phyloP scores from a whole-genome alignment of 2,113 vertebrate species.

The Trogon surrucura region DNA sequence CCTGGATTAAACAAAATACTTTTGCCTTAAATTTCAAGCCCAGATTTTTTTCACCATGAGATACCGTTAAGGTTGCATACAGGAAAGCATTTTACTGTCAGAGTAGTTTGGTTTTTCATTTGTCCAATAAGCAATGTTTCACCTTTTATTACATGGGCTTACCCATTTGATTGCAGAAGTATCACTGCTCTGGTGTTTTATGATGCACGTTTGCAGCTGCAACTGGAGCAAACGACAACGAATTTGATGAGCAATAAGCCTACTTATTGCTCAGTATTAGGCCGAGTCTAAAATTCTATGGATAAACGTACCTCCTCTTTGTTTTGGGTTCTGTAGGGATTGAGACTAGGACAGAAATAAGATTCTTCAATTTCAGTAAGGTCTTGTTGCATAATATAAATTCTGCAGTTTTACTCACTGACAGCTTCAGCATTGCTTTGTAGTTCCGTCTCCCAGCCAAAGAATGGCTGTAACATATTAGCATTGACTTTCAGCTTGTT shows the following conservation, averaged over 20 bases:
- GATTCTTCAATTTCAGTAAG: neutral
- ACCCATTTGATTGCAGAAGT: neutral
- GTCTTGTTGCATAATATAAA: neutral
- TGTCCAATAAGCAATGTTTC: neutral
- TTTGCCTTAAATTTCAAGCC: neutral
- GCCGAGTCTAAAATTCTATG: neutral
- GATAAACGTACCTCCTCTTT: neutral
- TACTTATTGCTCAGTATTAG: neutral
- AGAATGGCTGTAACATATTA: slow-evolving; percentile 8
- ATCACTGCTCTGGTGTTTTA: neutral
- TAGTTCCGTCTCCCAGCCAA: slow-evolving; percentile 38
- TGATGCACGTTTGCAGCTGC: neutral
- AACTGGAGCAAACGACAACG: neutral
- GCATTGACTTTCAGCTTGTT: slow-evolving; percentile 24
- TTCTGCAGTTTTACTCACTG: neutral
- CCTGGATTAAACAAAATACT: neutral
- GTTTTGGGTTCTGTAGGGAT: neutral
- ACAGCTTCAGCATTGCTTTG: slow-evolving; percentile 25
- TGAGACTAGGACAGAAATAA: neutral
- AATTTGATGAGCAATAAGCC: neutral
- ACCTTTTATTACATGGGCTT: neutral
- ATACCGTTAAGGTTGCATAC: neutral
- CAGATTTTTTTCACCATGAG: neutral
- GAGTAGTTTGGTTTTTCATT: neutral
- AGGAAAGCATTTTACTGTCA: neutral